Conservation (phyloP, 2,113 vertebrate genomes). For the Mastomys natalensis region DNA sequence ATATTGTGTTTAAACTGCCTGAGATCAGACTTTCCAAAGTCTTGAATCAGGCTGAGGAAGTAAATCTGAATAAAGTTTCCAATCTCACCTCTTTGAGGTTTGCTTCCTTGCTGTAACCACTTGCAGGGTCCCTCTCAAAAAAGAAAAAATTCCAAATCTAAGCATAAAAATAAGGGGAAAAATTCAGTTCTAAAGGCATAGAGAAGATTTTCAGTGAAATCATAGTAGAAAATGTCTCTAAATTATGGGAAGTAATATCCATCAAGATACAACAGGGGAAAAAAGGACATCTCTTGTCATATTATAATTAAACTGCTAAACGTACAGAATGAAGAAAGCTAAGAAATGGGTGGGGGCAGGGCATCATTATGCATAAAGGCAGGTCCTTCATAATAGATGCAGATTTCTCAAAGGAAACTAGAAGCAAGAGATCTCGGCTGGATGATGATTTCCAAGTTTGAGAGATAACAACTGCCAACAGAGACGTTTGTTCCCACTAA, state of each 20-base stretch:
- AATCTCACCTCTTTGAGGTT: neutral
- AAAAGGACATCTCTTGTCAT: neutral
- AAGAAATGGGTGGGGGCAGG: no score
- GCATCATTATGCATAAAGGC: neutral
- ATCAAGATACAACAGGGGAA: neutral
- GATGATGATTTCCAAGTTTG: neutral
- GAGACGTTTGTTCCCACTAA: neutral
- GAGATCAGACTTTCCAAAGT: neutral
- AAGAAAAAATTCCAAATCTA: neutral
- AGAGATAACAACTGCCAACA: neutral
- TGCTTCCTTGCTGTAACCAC: neutral
- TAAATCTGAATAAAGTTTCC: neutral
- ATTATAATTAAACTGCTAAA: neutral
- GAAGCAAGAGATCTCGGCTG: neutral
- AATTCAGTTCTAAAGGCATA: neutral
- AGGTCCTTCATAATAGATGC: neutral
- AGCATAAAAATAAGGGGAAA: neutral
- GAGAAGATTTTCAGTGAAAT: neutral
- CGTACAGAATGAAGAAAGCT: no score
- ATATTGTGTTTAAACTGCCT: neutral
- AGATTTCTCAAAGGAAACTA: neutral
- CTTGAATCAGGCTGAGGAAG: neutral
- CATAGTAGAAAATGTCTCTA: neutral
- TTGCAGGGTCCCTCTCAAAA: neutral
- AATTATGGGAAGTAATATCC: neutral